Base-by-base conservation (phyloP, 2,113 vertebrate genomes). In the Zosterops pallidus region DNA sequence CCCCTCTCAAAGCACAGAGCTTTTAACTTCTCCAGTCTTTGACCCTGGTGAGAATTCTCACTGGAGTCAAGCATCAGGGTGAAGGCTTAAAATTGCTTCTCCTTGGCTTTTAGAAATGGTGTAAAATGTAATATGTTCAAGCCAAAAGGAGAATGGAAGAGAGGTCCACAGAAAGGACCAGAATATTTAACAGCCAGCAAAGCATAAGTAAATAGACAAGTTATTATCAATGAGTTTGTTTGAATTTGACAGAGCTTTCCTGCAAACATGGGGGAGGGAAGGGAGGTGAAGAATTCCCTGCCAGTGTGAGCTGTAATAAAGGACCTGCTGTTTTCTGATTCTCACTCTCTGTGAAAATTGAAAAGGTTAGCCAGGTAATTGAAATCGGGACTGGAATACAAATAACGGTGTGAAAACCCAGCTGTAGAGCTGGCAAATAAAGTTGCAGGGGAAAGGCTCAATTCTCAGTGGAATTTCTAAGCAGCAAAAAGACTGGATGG, bases 351-450 rank as follows among this genome's bases (percentile, higher is more conserved):
- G 95, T 94, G 95, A 94, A 95, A 96, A 97, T 94, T 94, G 95
- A 92, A 96, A 97, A 96, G 96, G 92, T 96, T 97, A 95, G 81
- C 67, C 89, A 96, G 90, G 96, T 97, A 97, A 97, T 96, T 97
- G 97, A 96, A 97, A 97, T 96, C 81, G 63, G 75, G 96, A 95
- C 93, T 95, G 84, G 96, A 97, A 97, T 97, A 97, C 96, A 92
- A 96, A 97, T 95, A 83, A 70, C 0, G 0, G 28, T 46, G 68
- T 86, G 86, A 83, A 83, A 94, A 68, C 60, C 74, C 56, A 62
- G 59, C 59, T 41, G 17, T 85, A 74, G 65, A 57, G 89, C 83
- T 83, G 86, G 90, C 71, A 92, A 92, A 92, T 93, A 74, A 63
- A 95, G 63, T 92, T 74, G 63, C 94, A 85, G 70, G 42, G 88